phyloP scores from a whole-genome alignment of 2,113 vertebrate genomes.

The Choloepus hoffmanni region DNA sequence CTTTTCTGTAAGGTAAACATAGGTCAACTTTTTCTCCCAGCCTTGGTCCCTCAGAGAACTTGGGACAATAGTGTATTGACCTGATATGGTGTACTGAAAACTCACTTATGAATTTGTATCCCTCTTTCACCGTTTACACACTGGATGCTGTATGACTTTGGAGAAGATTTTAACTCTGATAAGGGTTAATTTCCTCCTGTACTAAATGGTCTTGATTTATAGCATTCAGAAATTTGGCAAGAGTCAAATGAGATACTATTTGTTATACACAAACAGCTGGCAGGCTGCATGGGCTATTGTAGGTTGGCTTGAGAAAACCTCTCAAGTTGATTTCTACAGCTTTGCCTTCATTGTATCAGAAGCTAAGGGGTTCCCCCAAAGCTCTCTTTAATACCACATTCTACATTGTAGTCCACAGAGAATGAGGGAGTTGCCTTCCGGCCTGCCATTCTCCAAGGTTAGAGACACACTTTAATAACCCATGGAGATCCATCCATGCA shows the following conservation, averaged over 20 bases:
- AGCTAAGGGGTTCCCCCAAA: background rate
- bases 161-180: background rate
- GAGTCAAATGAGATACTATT: background rate
- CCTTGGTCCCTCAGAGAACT: background rate
- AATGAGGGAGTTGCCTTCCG: background rate
- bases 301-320: too few species aligned
- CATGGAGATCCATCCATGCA: background rate
- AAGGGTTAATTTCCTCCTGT: conserved; percentile 29
- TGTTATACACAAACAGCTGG: too few species aligned
- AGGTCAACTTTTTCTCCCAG: background rate
- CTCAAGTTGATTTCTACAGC: background rate
- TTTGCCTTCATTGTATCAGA: background rate
- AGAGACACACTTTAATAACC: background rate
- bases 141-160: background rate
- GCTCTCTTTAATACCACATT: background rate
- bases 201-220: background rate
- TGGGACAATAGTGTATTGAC: background rate
- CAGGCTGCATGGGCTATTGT: fast-evolving
- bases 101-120: background rate
- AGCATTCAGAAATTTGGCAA: background rate
- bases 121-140: background rate
- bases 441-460: background rate
- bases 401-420: too few species aligned
- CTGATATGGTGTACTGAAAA: background rate
- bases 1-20: background rate